Evolutionary conservation across 2,888 invertebrate genomes (phyloP).

Genomic region (Pardosa pseudoannulata): DNA sequence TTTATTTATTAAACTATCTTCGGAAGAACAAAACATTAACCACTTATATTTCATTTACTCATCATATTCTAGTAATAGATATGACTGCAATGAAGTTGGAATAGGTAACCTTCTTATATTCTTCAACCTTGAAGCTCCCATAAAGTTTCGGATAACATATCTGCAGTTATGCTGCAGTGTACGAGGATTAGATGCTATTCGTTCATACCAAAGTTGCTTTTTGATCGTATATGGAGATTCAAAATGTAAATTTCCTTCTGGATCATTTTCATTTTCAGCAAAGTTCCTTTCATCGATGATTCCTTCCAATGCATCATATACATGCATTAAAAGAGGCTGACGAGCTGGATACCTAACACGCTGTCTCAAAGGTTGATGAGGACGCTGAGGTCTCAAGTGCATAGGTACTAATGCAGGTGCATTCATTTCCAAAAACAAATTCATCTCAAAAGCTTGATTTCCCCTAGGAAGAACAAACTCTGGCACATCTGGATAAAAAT

Average conservation of each 20-base stretch:
- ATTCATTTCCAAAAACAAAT: not conserved
- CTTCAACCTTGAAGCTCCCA: conserved; percentile 75
- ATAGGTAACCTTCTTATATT: conserved; percentile 75
- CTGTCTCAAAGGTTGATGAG: too few relatives aligned
- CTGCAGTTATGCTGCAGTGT: conserved; percentile 77
- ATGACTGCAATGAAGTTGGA: conserved; percentile 76
- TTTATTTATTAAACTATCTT: too few relatives aligned
- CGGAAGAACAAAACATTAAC: too few relatives aligned
- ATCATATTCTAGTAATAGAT: conserved; percentile 74
- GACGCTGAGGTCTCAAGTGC: not conserved
- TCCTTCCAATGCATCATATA: not conserved
- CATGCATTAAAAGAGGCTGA: not conserved
- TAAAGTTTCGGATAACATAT: conserved; percentile 75
- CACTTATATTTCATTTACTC: too few relatives aligned
- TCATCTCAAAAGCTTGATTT: not conserved
- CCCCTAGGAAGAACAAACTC: not conserved
- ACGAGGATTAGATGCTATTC: conserved; percentile 75
- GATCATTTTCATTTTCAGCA: not conserved
- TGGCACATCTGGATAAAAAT: not conserved
- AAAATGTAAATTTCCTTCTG: not conserved
- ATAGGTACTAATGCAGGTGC: not conserved
- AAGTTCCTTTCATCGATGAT: not conserved
- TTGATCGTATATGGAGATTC: not conserved
- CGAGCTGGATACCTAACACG: not conserved
- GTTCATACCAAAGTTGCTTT: conserved; percentile 76